These are phyloP conservation scores for Drosophila bipectinata DNA, from an alignment of 1,140 invertebrate genomes.

Conservation along the genomic window DNA sequence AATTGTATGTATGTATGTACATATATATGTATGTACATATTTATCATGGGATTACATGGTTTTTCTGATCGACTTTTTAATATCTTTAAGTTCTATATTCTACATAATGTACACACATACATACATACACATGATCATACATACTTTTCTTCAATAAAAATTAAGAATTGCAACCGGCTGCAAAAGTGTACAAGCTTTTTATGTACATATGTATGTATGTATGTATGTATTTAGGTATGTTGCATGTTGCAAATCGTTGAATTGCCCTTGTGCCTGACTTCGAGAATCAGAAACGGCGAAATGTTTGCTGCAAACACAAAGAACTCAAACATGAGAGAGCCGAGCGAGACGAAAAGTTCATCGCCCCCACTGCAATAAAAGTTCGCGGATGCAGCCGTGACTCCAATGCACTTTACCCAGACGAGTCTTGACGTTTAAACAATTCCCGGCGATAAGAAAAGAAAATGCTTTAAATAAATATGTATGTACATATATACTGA, in stretches of 20 bases:
- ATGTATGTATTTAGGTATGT: slow-evolving; percentile 3
- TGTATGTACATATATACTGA: slow-evolving; percentile 16
- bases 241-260: slow-evolving; percentile 3
- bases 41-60: too few species aligned
- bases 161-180: neutral
- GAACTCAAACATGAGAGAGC: slow-evolving; percentile 12
- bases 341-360: slow-evolving; percentile 44
- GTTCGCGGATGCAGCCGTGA: slow-evolving; percentile 12
- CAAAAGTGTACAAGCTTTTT: neutral
- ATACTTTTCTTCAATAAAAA: neutral
- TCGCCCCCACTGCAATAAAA: slow-evolving; percentile 45
- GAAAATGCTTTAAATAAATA: slow-evolving; percentile 45
- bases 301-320: slow-evolving; percentile 48
- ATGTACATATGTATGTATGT: slow-evolving; percentile 19
- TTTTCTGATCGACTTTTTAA: too few species aligned
- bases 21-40: too few species aligned
- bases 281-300: slow-evolving; percentile 3
- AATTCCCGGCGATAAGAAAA: slow-evolving; percentile 32
- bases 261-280: slow-evolving; percentile 9
- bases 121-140: neutral
- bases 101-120: neutral
- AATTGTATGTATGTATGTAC: too few species aligned
- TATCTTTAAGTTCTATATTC: neutral
- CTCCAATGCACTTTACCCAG: slow-evolving; percentile 19
- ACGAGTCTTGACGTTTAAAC: slow-evolving; percentile 31